Evolutionary conservation across 2,113 vertebrate genomes (phyloP).

Genomic region (Stercorarius parasiticus): DNA sequence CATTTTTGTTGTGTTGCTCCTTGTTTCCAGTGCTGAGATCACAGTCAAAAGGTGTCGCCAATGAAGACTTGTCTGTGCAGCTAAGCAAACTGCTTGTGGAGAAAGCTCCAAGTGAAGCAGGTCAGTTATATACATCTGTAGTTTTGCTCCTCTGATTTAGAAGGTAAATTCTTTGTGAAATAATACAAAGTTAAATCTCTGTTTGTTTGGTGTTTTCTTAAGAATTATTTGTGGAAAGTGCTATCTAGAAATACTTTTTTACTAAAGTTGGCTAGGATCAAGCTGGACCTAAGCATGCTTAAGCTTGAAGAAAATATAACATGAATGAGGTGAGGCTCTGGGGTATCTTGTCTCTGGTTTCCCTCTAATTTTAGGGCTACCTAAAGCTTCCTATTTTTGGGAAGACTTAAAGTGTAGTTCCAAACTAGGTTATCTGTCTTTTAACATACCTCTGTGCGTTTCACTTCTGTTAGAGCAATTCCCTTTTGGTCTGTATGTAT

Average conservation of each 20-base stretch:
- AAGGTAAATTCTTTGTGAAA: not conserved
- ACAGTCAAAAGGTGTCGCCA: not conserved
- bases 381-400: rapidly evolving
- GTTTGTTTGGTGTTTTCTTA: not conserved
- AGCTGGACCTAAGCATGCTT: not conserved
- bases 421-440: not conserved
- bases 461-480: not conserved
- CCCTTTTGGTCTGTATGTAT: not conserved
- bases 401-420: not conserved
- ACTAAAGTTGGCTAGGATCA: not conserved
- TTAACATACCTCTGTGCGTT: not conserved
- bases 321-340: not conserved
- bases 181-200: not conserved
- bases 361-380: not conserved
- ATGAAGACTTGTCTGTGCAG: not conserved
- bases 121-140: not conserved
- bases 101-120: not conserved
- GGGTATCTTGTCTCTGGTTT: not conserved
- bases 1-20: not conserved
- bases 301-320: not conserved
- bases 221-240: not conserved
- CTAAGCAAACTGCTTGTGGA: not conserved
- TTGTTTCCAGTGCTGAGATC: not conserved
- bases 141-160: not conserved
- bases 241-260: not conserved